Base-by-base conservation (phyloP, 2,797 vertebrate genomes). In the Adelosebastes latens region DNA sequence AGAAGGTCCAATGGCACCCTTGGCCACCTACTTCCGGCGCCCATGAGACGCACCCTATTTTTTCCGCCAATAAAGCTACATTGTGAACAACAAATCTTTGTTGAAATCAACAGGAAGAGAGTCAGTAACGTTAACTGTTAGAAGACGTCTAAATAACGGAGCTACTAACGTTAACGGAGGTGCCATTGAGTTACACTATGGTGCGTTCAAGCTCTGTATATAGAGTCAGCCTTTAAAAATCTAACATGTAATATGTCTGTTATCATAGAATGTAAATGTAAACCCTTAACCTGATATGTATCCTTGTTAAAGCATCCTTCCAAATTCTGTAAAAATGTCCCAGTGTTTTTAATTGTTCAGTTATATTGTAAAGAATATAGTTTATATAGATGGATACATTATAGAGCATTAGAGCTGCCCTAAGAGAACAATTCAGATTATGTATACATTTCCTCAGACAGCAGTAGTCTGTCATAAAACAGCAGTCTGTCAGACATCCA, bases 401-500 rank as follows among this genome's bases (percentile, higher is more conserved):
- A 12, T 31, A 16, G 7, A 52, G 25, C 11, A 55, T 2, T 36
- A 20, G 7, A 68, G 52, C 32, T 68, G 36, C 58, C 80, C 11
- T 11, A 20, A 27, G 53, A 88, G 52, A 63, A 60, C 75, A 77
- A 64, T 84, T 64, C 59, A 73, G 11, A 67, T 73, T 46, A 70
- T 68, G 70, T 58, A 29, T 46, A 25, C 24, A 67, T 74, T n/a
- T 60, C 24, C 36, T 42, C 20, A 59, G 60, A 77, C 75, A 61
- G 22, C 66, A 70, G 79, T 46, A 69, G 70, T n/a, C 20, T 52
- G 49, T 52, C 49, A 52, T 52, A 52, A 52, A 52, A 52, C 53
- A 76, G 59, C 72, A 69, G 63, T 74, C 55, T 79, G 74, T 77
- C 63, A 78, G 46, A 80, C 34, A 64, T 32, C 18, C 60, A 56